A percentile compares a stretch with the other conserved stretches of the same genome.
phyloP scores from a whole-genome alignment of 2,888 invertebrate genomes.

The Thumatha senex region DNA sequence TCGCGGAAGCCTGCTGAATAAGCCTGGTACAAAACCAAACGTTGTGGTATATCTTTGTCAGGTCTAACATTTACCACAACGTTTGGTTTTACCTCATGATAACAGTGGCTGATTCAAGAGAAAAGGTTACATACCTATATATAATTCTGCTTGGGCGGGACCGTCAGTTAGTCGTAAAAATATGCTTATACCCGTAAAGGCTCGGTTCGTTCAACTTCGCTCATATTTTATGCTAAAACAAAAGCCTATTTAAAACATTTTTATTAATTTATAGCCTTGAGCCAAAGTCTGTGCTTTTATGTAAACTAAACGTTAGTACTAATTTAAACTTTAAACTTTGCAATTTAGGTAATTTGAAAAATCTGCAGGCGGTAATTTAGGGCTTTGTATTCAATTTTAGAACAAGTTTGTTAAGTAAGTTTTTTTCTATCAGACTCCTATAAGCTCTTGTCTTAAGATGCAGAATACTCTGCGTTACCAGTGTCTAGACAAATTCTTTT shows the following conservation, averaged over 20 bases:
- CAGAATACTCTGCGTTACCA: too few species aligned
- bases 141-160: too few species aligned
- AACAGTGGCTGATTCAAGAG: too few species aligned
- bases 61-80: too few species aligned
- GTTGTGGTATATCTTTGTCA: too few species aligned
- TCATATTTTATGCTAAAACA: slow-evolving; percentile 6
- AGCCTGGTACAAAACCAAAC: too few species aligned
- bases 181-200: not conserved
- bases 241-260: slow-evolving; percentile 11
- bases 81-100: too few species aligned
- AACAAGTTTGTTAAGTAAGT: not conserved
- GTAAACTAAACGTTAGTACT: slow-evolving; percentile 13
- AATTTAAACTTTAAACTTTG: slow-evolving; percentile 22
- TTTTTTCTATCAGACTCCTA: too few species aligned
- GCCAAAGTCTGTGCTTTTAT: slow-evolving; percentile 5
- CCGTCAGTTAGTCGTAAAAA: not conserved
- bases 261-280: slow-evolving; percentile 22
- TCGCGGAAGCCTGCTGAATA: too few species aligned
- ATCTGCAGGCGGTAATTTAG: slow-evolving; percentile 2
- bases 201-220: not conserved
- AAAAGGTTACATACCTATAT: too few species aligned
- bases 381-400: slow-evolving; percentile 10
- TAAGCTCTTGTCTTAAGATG: too few species aligned
- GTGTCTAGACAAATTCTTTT: too few species aligned
- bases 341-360: slow-evolving; percentile 20